A percentile compares a stretch with the other conserved stretches of the same genome.
phyloP scores from a whole-genome alignment of 1,140 invertebrate genomes.

The Drosophila navojoa region DNA sequence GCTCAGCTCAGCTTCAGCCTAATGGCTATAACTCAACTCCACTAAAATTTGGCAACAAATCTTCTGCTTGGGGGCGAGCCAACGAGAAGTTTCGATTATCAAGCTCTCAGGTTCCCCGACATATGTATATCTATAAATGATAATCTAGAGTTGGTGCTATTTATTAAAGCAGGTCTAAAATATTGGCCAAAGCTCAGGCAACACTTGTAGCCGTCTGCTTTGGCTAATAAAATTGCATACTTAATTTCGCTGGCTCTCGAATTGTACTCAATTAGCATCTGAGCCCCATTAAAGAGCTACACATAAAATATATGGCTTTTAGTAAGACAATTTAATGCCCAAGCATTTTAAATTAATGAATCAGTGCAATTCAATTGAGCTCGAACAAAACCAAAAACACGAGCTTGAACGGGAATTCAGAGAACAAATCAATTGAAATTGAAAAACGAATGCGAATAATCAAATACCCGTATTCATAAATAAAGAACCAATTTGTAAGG shows the following conservation, averaged over 20 bases:
- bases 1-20: not conserved
- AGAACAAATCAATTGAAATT: conserved; percentile 23
- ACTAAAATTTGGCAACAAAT: not conserved
- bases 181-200: not conserved
- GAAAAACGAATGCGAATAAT: not conserved
- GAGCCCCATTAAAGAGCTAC: not conserved
- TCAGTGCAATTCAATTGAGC: conserved; percentile 19
- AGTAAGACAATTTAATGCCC: conserved; percentile 11
- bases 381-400: conserved; percentile 17
- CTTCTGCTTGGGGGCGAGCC: not conserved
- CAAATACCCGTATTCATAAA: not conserved
- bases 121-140: no score
- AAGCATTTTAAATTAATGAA: conserved; percentile 1
- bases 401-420: not conserved
- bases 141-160: no score
- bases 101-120: no score
- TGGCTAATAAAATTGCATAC: not conserved
- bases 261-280: not conserved
- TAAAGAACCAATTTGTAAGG: conserved; percentile 10
- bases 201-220: not conserved
- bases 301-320: not conserved
- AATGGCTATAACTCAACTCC: not conserved
- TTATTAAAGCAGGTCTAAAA: no score
- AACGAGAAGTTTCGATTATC: not conserved
- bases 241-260: not conserved